These are phyloP conservation scores for Cladopsammia gracilis DNA, from an alignment of 64 coral and sea anemone genomes.

Conservation along the genomic window DNA sequence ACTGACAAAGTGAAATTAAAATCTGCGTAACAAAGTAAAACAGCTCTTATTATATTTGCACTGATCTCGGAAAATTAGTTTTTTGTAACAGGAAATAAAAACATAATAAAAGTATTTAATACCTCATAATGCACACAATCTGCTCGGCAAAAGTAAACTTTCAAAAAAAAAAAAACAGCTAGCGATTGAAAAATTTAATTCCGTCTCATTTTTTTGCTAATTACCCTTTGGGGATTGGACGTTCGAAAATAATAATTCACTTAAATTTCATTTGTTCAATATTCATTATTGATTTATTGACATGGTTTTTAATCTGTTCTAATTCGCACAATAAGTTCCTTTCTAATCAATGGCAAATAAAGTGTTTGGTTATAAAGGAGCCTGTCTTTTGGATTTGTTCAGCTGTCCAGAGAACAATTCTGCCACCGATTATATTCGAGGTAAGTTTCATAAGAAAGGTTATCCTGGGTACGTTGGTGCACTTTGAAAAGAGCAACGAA, in stretches of 20 bases:
- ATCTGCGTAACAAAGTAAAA: not conserved
- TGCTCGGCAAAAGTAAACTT: not conserved
- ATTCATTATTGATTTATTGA: conserved; percentile 11
- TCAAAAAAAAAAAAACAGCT: not conserved
- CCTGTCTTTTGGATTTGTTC: not conserved
- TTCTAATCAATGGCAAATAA: conserved; percentile 27
- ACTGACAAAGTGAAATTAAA: not conserved
- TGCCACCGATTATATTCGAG: not conserved
- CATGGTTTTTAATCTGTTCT: not conserved
- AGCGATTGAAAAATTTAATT: not conserved
- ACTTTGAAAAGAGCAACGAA: not conserved
- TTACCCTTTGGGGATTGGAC: not conserved
- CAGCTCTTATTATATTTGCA: not conserved
- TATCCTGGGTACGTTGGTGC: not conserved
- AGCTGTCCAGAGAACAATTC: conserved; percentile 5
- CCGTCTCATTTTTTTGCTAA: not conserved
- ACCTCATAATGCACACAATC: not conserved
- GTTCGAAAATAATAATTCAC: not conserved
- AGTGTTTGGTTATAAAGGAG: conserved; percentile 8
- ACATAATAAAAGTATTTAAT: not conserved
- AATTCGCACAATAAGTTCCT: not conserved
- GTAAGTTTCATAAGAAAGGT: conserved; percentile 24
- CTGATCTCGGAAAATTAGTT: conserved; percentile 26
- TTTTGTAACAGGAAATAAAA: conserved; percentile 33
- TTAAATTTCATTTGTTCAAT: conserved; percentile 8